These are phyloP conservation scores for Lates japonicus DNA, from an alignment of 2,797 vertebrate genomes.

Conservation along the genomic window DNA sequence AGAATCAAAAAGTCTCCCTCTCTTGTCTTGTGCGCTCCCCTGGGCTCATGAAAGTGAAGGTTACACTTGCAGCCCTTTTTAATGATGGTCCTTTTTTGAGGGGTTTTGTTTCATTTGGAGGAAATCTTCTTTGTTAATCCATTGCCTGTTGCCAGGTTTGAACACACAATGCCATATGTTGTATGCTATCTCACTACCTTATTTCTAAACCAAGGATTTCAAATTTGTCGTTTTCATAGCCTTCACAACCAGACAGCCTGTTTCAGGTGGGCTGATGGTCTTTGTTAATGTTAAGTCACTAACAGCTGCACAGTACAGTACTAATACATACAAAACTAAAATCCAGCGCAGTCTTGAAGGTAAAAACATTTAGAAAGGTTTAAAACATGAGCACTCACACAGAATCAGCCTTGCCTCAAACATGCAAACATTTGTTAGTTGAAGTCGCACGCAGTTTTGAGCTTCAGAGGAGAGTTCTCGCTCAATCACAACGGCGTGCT, in stretches of 20 bases:
- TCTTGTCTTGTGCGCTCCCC: constrained; percentile 75
- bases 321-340: constrained; percentile 20
- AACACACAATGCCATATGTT: constrained; percentile 72
- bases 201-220: constrained; percentile 69
- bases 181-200: constrained; percentile 49
- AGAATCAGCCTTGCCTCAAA: constrained; percentile 32
- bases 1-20: constrained; percentile 72
- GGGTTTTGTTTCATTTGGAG: constrained; percentile 71
- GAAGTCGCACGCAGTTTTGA: constrained; percentile 45
- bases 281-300: constrained; percentile 34
- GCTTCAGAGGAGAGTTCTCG: constrained; percentile 48
- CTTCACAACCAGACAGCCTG: constrained; percentile 45
- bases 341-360: constrained; percentile 7
- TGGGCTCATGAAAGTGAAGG: constrained; percentile 85
- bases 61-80: constrained; percentile 77
- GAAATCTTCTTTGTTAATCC: constrained; percentile 74
- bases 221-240: constrained; percentile 67
- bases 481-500: constrained; percentile 49
- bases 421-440: constrained; percentile 31
- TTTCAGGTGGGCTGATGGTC: constrained; percentile 48
- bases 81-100: constrained; percentile 65
- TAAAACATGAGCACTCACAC: constrained; percentile 4
- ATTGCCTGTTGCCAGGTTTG: constrained; percentile 74
- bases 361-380: constrained; percentile 15
- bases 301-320: constrained; percentile 4